These are phyloP conservation scores for Takifugu flavidus DNA, from an alignment of 2,113 vertebrate genomes.

Conservation along the genomic window DNA sequence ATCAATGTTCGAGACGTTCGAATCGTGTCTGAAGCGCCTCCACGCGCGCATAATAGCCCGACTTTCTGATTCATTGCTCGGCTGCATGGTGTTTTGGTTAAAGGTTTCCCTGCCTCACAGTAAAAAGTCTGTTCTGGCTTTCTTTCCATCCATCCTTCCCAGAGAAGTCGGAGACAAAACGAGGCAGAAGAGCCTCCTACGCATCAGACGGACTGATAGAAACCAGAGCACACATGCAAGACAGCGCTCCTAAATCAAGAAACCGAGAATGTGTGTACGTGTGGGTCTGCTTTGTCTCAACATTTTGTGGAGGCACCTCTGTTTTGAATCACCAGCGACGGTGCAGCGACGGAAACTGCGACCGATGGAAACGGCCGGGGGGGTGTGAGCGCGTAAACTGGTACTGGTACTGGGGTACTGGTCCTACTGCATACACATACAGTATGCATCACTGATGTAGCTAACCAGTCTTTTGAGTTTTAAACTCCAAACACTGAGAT, in stretches of 20 bases:
- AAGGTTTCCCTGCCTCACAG: constrained; percentile 55
- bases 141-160: constrained; percentile 54
- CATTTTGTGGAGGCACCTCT: background rate
- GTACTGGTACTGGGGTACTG: no score
- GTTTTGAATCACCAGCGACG: no score
- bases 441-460: no score
- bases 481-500: no score
- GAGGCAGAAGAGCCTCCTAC: constrained; percentile 53
- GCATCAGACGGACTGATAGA: constrained; percentile 59
- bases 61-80: constrained; percentile 62
- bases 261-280: constrained; percentile 15
- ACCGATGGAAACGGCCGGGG: no score
- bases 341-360: no score
- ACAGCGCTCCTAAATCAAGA: constrained; percentile 59
- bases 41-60: constrained; percentile 29
- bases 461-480: no score
- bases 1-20: no score
- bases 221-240: constrained; percentile 53
- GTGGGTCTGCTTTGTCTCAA: constrained; percentile 18
- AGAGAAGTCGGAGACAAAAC: constrained; percentile 37
- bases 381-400: no score
- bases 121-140: constrained; percentile 64
- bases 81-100: constrained; percentile 60
- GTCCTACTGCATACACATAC: no score
- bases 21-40: no score